phyloP scores from a whole-genome alignment of 2,888 invertebrate genomes.

The Falcaria lacertinaria region DNA sequence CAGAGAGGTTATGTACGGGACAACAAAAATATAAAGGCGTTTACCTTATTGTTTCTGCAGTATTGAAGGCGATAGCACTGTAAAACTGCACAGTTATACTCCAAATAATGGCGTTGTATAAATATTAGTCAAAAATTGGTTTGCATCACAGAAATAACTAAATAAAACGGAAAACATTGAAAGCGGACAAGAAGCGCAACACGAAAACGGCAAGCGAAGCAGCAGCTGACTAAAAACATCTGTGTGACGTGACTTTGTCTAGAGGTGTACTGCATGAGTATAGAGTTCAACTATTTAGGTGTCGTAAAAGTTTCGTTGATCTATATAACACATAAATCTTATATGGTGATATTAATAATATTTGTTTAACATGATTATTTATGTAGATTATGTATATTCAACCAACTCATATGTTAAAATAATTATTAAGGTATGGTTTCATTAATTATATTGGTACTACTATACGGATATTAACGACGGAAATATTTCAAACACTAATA shows the following conservation, averaged over 20 bases:
- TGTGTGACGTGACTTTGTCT: conserved; percentile 58
- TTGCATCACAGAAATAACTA: conserved; percentile 80
- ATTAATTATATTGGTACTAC: no score
- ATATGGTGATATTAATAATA: no score
- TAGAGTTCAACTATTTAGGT: neutral
- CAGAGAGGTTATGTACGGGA: conserved; percentile 76
- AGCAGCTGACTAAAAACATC: conserved; percentile 82
- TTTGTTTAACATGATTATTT: no score
- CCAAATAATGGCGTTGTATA: conserved; percentile 60
- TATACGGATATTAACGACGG: no score
- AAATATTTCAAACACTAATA: no score
- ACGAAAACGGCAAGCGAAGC: conserved; percentile 84
- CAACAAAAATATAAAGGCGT: conserved; percentile 79
- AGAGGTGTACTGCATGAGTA: conserved; percentile 7
- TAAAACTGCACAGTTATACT: conserved; percentile 63
- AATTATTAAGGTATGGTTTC: no score
- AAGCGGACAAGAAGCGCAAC: conserved; percentile 81
- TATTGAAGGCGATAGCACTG: conserved; percentile 62
- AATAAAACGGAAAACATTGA: conserved; percentile 80
- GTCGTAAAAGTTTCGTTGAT: neutral
- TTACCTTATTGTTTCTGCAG: conserved; percentile 69
- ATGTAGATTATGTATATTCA: no score
- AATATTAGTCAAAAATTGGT: conserved; percentile 71
- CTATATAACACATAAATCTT: no score
- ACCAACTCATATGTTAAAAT: no score